These are phyloP conservation scores for Riptortus pedestris DNA, from an alignment of 1,140 invertebrate species.

Conservation along the genomic window DNA sequence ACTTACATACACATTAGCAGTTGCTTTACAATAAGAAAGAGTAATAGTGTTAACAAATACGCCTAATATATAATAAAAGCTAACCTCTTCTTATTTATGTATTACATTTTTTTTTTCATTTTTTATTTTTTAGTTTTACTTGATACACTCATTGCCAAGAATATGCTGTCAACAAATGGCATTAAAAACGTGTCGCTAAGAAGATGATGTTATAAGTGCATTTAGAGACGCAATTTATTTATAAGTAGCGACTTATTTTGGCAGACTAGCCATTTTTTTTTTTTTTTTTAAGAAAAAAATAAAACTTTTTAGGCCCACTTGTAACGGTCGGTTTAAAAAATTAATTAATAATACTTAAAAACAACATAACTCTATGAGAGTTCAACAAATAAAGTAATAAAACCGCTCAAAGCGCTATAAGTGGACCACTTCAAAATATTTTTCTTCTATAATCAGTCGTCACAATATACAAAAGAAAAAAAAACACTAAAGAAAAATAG, in stretches of 20 bases:
- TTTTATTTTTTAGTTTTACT: background rate
- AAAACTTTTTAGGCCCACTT: slow-evolving; percentile 17
- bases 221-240: slow-evolving; percentile 12
- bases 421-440: slow-evolving; percentile 1
- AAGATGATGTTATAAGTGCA: slow-evolving; percentile 26
- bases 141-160: too few relatives aligned
- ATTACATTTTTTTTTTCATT: slow-evolving; percentile 5
- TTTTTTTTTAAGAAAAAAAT: background rate
- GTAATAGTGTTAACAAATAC: slow-evolving; percentile 28
- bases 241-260: slow-evolving; percentile 10
- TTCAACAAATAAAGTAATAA: slow-evolving; percentile 1
- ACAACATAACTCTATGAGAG: background rate
- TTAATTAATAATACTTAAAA: slow-evolving; percentile 2
- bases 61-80: slow-evolving; percentile 11
- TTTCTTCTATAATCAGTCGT: slow-evolving; percentile 12
- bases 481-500: slow-evolving; percentile 4
- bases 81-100: background rate
- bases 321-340: slow-evolving; percentile 10
- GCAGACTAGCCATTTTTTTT: background rate
- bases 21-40: slow-evolving; percentile 19
- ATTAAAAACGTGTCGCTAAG: slow-evolving; percentile 12
- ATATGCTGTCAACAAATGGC: background rate
- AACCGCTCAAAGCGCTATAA: slow-evolving; percentile 10
- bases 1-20: slow-evolving; percentile 20
- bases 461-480: background rate